Percentiles rank a stretch among this genome's conserved stretches.
phyloP scores from a whole-genome alignment of 2,797 vertebrate species.

The Gadopsis bispinosus region DNA sequence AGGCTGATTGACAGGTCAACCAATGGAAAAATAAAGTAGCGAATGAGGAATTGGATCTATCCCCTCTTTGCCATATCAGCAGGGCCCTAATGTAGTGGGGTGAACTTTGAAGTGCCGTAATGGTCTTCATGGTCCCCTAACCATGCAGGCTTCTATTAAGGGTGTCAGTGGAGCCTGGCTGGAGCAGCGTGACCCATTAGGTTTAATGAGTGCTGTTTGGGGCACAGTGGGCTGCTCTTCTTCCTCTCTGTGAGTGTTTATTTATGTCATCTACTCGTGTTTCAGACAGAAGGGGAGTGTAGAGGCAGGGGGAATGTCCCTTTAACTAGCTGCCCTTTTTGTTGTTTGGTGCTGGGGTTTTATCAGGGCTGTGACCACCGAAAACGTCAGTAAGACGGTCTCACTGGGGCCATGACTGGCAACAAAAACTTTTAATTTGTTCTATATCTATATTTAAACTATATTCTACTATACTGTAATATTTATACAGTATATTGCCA shows the following conservation, averaged over 20 bases:
- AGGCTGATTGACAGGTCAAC: slow-evolving; percentile 70
- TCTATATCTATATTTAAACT: neutral
- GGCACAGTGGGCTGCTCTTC: slow-evolving; percentile 75
- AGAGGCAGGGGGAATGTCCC: slow-evolving; percentile 15
- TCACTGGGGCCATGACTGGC: neutral
- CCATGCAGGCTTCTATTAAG: slow-evolving; percentile 80
- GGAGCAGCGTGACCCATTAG: slow-evolving; percentile 81
- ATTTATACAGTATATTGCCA: too few relatives aligned
- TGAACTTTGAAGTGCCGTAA: slow-evolving; percentile 86
- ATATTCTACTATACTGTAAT: too few relatives aligned
- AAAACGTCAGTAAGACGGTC: neutral
- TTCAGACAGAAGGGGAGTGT: slow-evolving; percentile 38
- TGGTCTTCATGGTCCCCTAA: slow-evolving; percentile 82
- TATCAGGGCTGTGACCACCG: slow-evolving; percentile 16
- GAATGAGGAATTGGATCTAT: slow-evolving; percentile 78
- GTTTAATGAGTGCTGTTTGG: slow-evolving; percentile 80
- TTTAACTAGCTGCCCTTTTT: slow-evolving; percentile 16
- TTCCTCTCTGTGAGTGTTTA: slow-evolving; percentile 71
- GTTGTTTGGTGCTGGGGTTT: slow-evolving; percentile 23
- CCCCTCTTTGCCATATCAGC: slow-evolving; percentile 70
- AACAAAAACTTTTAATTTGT: neutral
- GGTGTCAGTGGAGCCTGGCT: slow-evolving; percentile 82
- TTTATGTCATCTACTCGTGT: slow-evolving; percentile 67
- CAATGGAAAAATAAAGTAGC: slow-evolving; percentile 70
- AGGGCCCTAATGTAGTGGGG: slow-evolving; percentile 66